These are phyloP conservation scores for Ginglymostoma cirratum DNA, from an alignment of 2,113 vertebrate genomes.

Conservation along the genomic window DNA sequence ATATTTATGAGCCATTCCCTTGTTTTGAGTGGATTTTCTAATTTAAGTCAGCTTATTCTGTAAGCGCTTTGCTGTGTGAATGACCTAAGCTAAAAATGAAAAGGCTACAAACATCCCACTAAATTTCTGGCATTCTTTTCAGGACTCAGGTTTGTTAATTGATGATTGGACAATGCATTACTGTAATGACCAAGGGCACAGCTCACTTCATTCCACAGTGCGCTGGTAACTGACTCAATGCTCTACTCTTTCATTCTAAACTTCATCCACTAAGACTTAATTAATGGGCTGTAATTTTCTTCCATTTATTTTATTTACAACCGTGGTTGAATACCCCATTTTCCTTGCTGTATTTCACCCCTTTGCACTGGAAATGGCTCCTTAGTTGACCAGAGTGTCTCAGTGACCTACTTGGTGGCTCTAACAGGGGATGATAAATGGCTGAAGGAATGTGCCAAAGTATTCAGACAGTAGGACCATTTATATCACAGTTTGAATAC, in stretches of 20 bases:
- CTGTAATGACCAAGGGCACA: background rate
- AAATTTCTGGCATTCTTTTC: background rate
- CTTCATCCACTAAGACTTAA: background rate
- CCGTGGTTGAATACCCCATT: no score
- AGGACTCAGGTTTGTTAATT: background rate
- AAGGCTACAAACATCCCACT: background rate
- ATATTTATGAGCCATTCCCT: background rate
- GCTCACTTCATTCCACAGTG: background rate
- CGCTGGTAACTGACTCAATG: background rate
- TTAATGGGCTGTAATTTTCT: background rate
- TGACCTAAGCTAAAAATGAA: background rate
- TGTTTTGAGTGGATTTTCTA: background rate
- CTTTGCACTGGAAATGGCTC: background rate
- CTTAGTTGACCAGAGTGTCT: background rate
- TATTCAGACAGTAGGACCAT: background rate
- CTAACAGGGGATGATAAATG: constrained; percentile 2
- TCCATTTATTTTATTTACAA: background rate
- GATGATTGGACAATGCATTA: background rate
- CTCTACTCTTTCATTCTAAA: background rate
- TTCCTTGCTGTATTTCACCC: background rate
- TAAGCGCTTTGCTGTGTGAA: background rate
- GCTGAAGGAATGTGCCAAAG: background rate
- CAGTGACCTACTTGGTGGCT: background rate
- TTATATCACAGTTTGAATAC: background rate
- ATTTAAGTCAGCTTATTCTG: background rate